Base-by-base conservation (phyloP, 1,140 invertebrate species). In the Papilio xuthus region DNA sequence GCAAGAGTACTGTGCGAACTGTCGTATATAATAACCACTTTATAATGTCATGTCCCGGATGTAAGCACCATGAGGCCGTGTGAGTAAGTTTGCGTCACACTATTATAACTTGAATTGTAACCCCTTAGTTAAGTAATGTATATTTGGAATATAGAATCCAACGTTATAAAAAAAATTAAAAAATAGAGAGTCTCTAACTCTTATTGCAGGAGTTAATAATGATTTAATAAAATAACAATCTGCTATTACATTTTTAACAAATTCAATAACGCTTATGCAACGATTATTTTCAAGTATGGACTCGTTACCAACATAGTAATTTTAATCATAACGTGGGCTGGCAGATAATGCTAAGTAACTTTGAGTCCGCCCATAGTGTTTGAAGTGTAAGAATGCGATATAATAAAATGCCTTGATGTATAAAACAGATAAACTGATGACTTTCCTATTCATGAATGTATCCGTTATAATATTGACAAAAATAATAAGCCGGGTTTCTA, bases 21-120 rank as follows among this genome's bases (percentile, higher is more conserved):
- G 50, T 53, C 50, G 18, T n/a, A 53, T 53, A 53, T 7, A n/a
- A n/a, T n/a, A 23, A 69, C 56, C 69, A 26, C 67, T 53, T 26
- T 70, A 18, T 56, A 78, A 78, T 75, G 56, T 78, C 50, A 53
- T 18, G 18, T 53, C 50, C 50, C 50, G 50, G 50, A 53, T 53
- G 18, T n/a, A n/a, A 8, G 50, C 18, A 53, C 15, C 18, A 15
- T 53, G 50, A 18, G 50, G 50, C 50, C 50, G 50, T 53, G 50
- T 53, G 50, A 53, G 50, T 53, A 53, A 53, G 1, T 53, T 53
- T 53, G 50, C 50, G n/a, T 53, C n/a, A 53, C 18, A 53, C 6
- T 53, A 53, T 1, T 53, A 53, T 18, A 20, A 53, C 50, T 53
- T 53, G 18, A 53, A 53, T 20, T 53, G 50, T 53, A 53, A n/a